Base-by-base conservation (phyloP, 2,113 vertebrate species). In the Channa maculata region DNA sequence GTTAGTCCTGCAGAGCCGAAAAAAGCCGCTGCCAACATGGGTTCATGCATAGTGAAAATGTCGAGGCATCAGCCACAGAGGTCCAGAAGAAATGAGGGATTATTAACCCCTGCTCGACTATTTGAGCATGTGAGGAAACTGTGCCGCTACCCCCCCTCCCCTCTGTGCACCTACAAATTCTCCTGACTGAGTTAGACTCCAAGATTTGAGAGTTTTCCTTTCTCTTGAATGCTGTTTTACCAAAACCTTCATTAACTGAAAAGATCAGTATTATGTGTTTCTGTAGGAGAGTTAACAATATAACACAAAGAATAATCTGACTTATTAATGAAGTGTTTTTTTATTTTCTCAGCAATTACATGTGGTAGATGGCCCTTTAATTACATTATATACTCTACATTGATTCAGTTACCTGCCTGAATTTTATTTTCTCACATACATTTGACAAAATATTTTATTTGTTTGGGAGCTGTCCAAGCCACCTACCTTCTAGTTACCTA, bases 391-490 rank as follows among this genome's bases (percentile, higher is more conserved):
- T 24, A 24, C 24, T 24, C 1, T 24, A 24, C 24, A 24, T 24
- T 24, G 24, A 1, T 24, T 24, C 24, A 24, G 24, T 24, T 24
- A 24, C 24, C 24, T 24, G 24, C 24, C 4, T 69, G 71, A 70
- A 24, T 24, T 24, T 52, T 59, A 76, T 53, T 61, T 6, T 1
- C 6, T 77, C 14, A 24, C 5, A 52, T 33, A 14, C 36, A 15
- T 50, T 24, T 24, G 24, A 24, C 24, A 44, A 38, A 46, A 34
- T 39, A n/a, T 15, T 48, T 65, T 75, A 37, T 84, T 86, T 82
- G 59, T 83, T 58, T 63, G 46, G 79, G 82, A 65, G 67, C 90
- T 92, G 85, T 92, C 87, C 88, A 33, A 75, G 89, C 86, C 91
- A 53, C n/a, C 5, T 39, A 57, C 15, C 50, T 68, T n/a, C 6